Base-by-base conservation (phyloP, 2,797 vertebrate genomes). In the Pteronotus mesoamericanus region DNA sequence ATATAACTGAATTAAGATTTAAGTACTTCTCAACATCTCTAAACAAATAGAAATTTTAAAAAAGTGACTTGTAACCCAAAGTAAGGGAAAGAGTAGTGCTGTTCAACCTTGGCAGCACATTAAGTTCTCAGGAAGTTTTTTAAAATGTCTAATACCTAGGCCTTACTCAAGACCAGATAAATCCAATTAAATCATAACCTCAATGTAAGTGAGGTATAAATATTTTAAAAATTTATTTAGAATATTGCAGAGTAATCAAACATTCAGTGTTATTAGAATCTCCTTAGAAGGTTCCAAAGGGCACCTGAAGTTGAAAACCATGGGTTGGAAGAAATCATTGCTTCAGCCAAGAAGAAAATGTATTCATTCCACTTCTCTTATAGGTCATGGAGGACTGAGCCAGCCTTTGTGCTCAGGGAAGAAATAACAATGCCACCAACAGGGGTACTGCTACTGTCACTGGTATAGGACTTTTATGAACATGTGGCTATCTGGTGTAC, bases 121-220 rank as follows among this genome's bases (percentile, higher is more conserved):
- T 44, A 91, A 42, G 77, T 34, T 90, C 44, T 68, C 32, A 24
- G 61, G 74, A 32, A 69, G 8, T 34, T 69, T 83, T 88, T 53
- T 53, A 61, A 68, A 39, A 68, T 59, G 51, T 94, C 44, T 72
- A 44, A 37, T 61, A 55, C 37, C 21, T 61, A 75, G 12, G 24
- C 10, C 61, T 72, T 9, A 44, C 42, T 12, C 42, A 53, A 88
- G 11, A 74, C 42, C 57, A 94, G 74, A 93, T 86, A 94, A 92
- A 61, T 80, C 18, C 82, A 96, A 94, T 83, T 89, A 95, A 93
- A 48, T 79, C 16, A 69, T 53, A 86, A 94, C 51, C 16, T 96
- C n/a, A 18, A 1, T 78, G 2, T 71, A 87, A 80, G 11, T 18
- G 42, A 79, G n/a, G 19, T 79, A 79, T 79, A 64, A 89, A 46